These are phyloP conservation scores for Chaetoderma sp. DNA, from an alignment of 2,888 invertebrate genomes.

Conservation along the genomic window DNA sequence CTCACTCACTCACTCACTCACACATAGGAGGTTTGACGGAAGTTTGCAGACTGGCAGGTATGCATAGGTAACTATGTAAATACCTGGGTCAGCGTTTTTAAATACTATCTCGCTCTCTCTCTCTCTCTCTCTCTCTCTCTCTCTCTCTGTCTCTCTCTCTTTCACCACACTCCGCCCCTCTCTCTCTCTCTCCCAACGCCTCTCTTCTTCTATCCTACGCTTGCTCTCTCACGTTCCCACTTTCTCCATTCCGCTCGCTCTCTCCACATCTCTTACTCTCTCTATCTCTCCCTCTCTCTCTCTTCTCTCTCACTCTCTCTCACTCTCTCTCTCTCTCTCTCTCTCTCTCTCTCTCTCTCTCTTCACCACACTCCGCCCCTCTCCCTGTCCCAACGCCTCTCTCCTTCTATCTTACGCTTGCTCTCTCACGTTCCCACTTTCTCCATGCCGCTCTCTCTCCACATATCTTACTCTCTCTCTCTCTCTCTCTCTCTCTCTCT, in stretches of 20 bases:
- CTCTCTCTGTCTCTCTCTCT: no score
- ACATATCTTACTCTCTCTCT: constrained; percentile 11
- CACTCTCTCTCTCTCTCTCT: neutral
- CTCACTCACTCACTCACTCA: no score
- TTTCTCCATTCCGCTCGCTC: neutral
- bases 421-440: neutral
- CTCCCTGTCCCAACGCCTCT: neutral
- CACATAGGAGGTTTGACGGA: no score
- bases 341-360: no score
- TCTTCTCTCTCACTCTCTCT: neutral
- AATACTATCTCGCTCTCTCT: no score
- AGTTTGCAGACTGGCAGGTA: no score
- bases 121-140: no score
- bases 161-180: neutral
- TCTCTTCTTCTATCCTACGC: neutral
- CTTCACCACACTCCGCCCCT: no score
- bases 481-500: constrained; percentile 11
- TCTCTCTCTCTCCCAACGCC: constrained; percentile 2
- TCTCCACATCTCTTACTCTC: no score
- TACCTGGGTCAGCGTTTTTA: no score
- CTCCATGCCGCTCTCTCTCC: constrained; percentile 11
- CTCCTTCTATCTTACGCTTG: neutral
- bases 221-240: neutral
- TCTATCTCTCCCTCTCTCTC: no score
- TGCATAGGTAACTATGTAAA: no score